Evolutionary conservation across 2,113 vertebrate genomes (phyloP), one percentile per base, ranked within the genome.

Genomic region (Bubo bubo): DNA sequence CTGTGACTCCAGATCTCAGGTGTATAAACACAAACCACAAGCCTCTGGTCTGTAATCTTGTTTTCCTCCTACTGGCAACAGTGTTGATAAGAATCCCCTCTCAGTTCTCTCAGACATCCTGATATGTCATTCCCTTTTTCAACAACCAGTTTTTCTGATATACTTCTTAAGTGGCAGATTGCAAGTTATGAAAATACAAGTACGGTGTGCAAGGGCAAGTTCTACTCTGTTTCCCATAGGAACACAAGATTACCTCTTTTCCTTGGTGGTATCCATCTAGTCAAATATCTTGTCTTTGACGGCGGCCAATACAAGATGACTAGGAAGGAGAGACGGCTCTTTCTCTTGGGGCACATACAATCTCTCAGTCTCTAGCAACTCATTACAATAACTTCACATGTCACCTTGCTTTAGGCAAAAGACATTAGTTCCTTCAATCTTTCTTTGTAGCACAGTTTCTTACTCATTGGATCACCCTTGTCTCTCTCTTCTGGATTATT

Each of bases 341-440:
- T 68, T 73, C 20, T 49, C 28, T 47, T 37, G 39, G 15, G 53
- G 30, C 15, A 53, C 12, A 12, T 24, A 41, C 43, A 87, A 56
- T 12, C 8, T 72, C 39, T 32, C 34, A 14, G 37, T n/a, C 11
- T 56, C 23, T 14, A 73, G 53, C 3, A 62, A 62, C 11, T 62
- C 15, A 1, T 8, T 83, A 43, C 8, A 39, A 66, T 18, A 52
- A 66, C 5, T 9, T 73, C 19, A 53, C 3, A 2, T 27, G 28
- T 23, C 50, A 73, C 22, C 3, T 15, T 73, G 32, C 11, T 43
- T 52, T 60, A 75, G 45, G 55, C 3, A 62, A 53, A 90, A 59
- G 32, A 28, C 0, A 0, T 10, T 19, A 4, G 9, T 21, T 82
- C 24, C 62, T 80, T 73, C 55, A 50, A 21, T 53, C 32, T 24